Evolutionary conservation across 2,888 invertebrate species (phyloP).

Genomic region (Chydorus sphaericus): DNA sequence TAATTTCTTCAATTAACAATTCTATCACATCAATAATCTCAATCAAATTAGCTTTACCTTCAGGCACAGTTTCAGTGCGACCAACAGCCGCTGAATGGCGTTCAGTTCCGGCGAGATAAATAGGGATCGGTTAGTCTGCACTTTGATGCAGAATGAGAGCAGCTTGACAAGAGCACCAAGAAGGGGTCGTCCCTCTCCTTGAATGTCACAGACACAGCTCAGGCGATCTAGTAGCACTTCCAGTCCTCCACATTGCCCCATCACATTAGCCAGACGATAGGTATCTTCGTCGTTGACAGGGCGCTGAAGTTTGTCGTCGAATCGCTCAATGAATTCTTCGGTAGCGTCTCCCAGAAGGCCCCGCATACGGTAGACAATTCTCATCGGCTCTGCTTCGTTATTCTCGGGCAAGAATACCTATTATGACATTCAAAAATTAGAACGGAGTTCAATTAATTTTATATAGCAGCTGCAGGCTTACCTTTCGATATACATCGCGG

Average conservation of each 20-base stretch:
- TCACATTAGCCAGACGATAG: conserved; percentile 74
- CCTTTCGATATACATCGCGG: conserved; percentile 44
- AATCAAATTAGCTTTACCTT: conserved; percentile 9
- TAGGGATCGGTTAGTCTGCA: conserved; percentile 72
- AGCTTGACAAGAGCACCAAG: conserved; percentile 79
- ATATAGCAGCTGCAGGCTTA: not conserved
- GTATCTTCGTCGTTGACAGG: conserved; percentile 89
- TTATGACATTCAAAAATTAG: not conserved
- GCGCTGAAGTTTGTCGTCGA: conserved; percentile 67
- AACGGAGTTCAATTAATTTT: too few species aligned
- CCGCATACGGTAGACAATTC: conserved; percentile 93
- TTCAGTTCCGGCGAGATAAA: conserved; percentile 71
- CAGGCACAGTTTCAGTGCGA: conserved; percentile 52
- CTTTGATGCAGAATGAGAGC: conserved; percentile 78
- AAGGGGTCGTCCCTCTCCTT: conserved; percentile 62
- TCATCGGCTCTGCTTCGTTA: conserved; percentile 88
- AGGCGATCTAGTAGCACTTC: conserved; percentile 68
- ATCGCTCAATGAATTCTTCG: conserved; percentile 92
- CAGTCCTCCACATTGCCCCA: conserved; percentile 63
- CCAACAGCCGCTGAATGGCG: conserved; percentile 66
- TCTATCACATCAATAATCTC: too few species aligned
- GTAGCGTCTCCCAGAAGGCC: conserved; percentile 95
- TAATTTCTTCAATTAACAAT: too few species aligned
- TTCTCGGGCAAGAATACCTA: conserved; percentile 59
- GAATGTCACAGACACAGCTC: conserved; percentile 66